Conservation (phyloP, 2,888 invertebrate species). For the Orgyia antiqua region DNA sequence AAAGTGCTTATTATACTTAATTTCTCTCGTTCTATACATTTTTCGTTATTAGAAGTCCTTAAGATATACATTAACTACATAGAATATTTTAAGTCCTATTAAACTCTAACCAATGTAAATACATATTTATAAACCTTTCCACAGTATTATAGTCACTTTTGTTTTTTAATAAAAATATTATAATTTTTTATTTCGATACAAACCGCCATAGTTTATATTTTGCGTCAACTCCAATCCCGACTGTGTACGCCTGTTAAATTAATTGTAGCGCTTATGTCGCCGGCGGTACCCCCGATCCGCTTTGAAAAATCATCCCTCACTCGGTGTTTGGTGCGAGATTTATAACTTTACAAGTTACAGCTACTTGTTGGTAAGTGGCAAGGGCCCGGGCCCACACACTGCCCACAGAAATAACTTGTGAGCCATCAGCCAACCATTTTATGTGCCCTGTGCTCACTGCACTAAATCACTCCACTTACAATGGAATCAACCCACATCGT, state of each 20-base stretch:
- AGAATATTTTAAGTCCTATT: no score
- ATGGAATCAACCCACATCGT: slow-evolving; percentile 1
- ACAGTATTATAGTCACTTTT: no score
- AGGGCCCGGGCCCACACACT: slow-evolving; percentile 6
- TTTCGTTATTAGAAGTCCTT: neutral
- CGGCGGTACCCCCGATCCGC: slow-evolving; percentile 51
- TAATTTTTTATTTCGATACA: no score
- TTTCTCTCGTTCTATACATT: neutral
- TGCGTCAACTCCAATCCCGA: slow-evolving; percentile 6
- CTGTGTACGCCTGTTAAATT: slow-evolving; percentile 55
- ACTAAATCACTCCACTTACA: slow-evolving; percentile 2
- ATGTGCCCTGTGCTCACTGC: neutral
- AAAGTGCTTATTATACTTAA: no score
- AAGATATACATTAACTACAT: neutral
- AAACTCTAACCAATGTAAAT: no score
- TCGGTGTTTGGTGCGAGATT: slow-evolving; percentile 45
- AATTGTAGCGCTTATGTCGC: slow-evolving; percentile 68
- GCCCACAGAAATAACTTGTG: slow-evolving; percentile 3
- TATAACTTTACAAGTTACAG: slow-evolving; percentile 32
- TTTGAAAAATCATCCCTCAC: slow-evolving; percentile 69
- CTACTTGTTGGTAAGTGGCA: slow-evolving; percentile 16
- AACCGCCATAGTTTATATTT: neutral
- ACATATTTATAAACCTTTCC: no score
- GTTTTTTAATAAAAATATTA: no score
- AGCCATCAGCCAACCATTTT: slow-evolving; percentile 4